Percentiles rank a stretch among this genome's conserved stretches.
These are phyloP conservation scores for Parnassius apollo DNA, from an alignment of 2,888 invertebrate genomes.

Conservation along the genomic window DNA sequence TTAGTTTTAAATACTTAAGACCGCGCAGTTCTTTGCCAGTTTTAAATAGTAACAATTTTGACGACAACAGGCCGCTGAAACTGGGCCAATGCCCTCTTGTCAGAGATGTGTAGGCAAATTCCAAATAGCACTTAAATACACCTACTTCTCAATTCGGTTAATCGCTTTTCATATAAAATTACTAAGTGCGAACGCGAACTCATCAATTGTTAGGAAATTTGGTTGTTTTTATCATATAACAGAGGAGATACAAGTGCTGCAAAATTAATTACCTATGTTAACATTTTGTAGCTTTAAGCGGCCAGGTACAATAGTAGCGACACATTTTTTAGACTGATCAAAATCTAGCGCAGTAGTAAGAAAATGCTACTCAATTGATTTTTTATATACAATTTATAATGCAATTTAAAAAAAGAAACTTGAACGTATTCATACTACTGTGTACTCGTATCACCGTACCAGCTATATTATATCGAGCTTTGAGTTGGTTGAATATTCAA, in stretches of 20 bases:
- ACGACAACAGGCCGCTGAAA: slow-evolving; percentile 39
- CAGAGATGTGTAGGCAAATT: slow-evolving; percentile 23
- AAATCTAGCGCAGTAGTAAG: too few relatives aligned
- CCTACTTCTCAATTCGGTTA: slow-evolving; percentile 29
- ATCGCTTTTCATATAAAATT: background rate
- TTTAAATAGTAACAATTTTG: slow-evolving; percentile 10
- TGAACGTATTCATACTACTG: too few relatives aligned
- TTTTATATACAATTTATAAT: too few relatives aligned
- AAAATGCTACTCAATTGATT: too few relatives aligned
- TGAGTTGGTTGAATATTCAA: too few relatives aligned
- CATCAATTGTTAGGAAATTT: background rate
- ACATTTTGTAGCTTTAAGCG: background rate
- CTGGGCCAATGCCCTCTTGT: slow-evolving; percentile 44
- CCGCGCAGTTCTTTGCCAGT: background rate
- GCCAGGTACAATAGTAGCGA: background rate
- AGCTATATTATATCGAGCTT: too few relatives aligned
- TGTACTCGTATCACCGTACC: too few relatives aligned
- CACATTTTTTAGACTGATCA: too few relatives aligned
- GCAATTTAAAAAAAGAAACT: too few relatives aligned
- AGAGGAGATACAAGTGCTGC: background rate
- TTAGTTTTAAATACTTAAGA: too few relatives aligned
- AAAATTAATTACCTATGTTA: background rate
- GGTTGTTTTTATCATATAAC: background rate
- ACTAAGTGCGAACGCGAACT: background rate
- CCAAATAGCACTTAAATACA: slow-evolving; percentile 38